Evolutionary conservation across 2,113 vertebrate genomes (phyloP).

Genomic region (Petromus typicus): DNA sequence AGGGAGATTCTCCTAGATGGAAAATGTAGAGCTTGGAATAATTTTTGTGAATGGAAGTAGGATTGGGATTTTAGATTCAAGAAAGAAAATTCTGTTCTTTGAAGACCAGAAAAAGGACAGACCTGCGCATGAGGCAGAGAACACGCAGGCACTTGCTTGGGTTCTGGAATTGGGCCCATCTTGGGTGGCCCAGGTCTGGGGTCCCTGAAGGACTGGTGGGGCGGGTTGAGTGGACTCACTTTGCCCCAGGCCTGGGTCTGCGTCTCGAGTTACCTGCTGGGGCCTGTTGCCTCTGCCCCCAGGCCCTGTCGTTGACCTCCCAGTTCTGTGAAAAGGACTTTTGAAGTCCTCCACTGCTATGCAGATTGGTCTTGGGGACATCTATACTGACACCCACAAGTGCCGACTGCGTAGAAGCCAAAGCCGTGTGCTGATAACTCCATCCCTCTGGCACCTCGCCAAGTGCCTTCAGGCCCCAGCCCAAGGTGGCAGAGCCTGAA

Average conservation of each 20-base stretch:
- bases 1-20: not conserved
- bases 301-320: no score
- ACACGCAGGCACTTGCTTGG: not conserved
- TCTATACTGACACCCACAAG: rapidly evolving
- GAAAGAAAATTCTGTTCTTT: not conserved
- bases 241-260: slow-evolving; percentile 68
- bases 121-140: not conserved
- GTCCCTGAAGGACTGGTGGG: slow-evolving; percentile 61
- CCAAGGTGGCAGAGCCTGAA: not conserved
- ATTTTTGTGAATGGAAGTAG: not conserved
- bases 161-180: slow-evolving; percentile 57
- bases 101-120: not conserved
- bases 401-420: rapidly evolving
- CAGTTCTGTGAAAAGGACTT: not conserved
- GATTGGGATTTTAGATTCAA: not conserved
- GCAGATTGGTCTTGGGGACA: not conserved
- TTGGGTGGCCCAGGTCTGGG: slow-evolving; percentile 34
- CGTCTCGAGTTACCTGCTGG: slow-evolving; percentile 55
- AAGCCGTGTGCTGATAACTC: rapidly evolving
- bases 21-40: not conserved
- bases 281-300: not conserved
- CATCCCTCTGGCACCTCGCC: no score
- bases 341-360: not conserved
- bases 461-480: rapidly evolving
- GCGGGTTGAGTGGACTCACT: slow-evolving; percentile 77